phyloP scores from a whole-genome alignment of 2,888 invertebrate genomes.

The Electrophaes corylata region DNA sequence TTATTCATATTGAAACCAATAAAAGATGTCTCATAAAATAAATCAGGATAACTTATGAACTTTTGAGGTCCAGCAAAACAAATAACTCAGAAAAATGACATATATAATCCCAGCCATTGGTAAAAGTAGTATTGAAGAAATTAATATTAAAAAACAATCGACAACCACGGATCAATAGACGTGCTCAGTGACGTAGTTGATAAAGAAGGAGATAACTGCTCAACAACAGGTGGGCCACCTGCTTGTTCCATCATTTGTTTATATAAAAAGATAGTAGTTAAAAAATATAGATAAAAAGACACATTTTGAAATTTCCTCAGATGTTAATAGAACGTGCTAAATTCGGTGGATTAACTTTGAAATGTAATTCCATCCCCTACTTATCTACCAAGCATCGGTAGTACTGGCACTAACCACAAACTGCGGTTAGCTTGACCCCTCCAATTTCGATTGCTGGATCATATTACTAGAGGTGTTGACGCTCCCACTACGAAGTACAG shows the following conservation, averaged over 20 bases:
- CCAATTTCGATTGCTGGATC: constrained; percentile 68
- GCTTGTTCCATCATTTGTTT: too few species aligned
- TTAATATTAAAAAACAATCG: not conserved
- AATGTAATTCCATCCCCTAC: constrained; percentile 29
- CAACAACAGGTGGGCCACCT: too few species aligned
- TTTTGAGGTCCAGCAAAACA: constrained; percentile 1
- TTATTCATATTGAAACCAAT: constrained; percentile 9
- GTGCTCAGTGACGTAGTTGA: not conserved
- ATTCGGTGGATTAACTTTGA: constrained; percentile 4
- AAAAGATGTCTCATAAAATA: constrained; percentile 14
- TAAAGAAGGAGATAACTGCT: too few species aligned
- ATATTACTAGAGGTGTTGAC: constrained; percentile 74
- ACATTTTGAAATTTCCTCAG: too few species aligned
- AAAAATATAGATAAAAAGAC: too few species aligned
- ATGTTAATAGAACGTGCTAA: not conserved
- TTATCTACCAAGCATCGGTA: constrained; percentile 14
- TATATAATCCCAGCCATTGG: not conserved
- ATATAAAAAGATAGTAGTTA: too few species aligned
- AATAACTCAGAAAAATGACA: not conserved
- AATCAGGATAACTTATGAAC: constrained; percentile 1
- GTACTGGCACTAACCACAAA: constrained; percentile 50
- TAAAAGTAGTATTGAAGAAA: not conserved
- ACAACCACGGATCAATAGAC: not conserved
- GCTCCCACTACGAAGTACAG: constrained; percentile 54
- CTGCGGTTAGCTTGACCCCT: constrained; percentile 66